Evolutionary conservation across 2,888 invertebrate genomes (phyloP).

Genomic region (Allolobophora icterica): DNA sequence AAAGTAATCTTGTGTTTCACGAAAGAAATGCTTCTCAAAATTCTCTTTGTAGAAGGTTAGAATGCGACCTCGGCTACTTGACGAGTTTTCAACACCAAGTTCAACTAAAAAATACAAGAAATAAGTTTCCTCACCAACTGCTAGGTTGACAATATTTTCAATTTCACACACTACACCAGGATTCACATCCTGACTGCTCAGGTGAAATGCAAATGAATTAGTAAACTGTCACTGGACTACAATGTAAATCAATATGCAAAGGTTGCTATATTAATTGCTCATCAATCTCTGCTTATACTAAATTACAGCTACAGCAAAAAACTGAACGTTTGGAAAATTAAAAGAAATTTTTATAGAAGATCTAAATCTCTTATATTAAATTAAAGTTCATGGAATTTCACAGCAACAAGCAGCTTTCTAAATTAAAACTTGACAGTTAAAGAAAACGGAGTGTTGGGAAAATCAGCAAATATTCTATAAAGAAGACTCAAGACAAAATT

Average conservation of each 20-base stretch:
- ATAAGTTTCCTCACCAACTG: neutral
- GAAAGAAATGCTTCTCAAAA: constrained; percentile 91
- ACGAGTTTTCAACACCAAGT: constrained; percentile 87
- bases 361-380: neutral
- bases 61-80: constrained; percentile 70
- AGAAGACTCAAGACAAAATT: too few species aligned
- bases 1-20: constrained; percentile 93
- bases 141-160: neutral
- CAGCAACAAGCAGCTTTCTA: too few species aligned
- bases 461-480: too few species aligned
- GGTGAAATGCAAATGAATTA: neutral
- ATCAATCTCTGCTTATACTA: neutral
- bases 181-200: neutral
- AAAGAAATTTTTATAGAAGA: neutral
- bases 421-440: too few species aligned
- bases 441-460: too few species aligned
- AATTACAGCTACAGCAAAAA: neutral
- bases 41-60: constrained; percentile 68
- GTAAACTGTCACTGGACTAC: neutral
- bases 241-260: neutral
- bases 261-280: neutral
- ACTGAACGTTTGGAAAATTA: neutral
- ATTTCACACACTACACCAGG: neutral
- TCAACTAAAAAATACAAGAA: constrained; percentile 53
- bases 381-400: neutral